Evolutionary conservation across 2,113 vertebrate genomes (phyloP), one percentile per base, ranked within the genome.

Genomic region (Erythrocercus mccallii): DNA sequence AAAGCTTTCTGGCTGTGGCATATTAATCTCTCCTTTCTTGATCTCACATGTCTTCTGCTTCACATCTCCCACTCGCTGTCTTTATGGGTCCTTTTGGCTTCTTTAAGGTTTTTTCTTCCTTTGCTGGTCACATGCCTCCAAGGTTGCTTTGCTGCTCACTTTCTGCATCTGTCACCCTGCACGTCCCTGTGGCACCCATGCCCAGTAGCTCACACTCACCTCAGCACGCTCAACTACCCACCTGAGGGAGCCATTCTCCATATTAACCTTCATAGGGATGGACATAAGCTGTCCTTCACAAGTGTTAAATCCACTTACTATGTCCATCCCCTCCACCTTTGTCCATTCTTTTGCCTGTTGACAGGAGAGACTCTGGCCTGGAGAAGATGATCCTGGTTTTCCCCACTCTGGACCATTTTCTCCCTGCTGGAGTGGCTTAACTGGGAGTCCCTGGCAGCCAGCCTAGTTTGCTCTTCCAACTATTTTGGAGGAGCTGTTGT

Each of bases 301-400:
- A 42, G 25, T 19, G 30, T 86, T 66, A 84, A 84, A 66, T 12
- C 8, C 6, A 2, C 25, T 71, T 74, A 37, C 17, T 44, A 9
- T 7, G 4, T 51, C 30, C 33, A 54, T 3, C 4, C 12, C 10
- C 11, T 4, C 6, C 15, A 12, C 0, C 5, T 58, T 48, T 33
- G 61, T 48, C 40, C 23, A 27, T n/a, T 17, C 7, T 64, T 70
- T 62, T 56, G 15, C 40, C 38, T 1, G 0, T 22, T 72, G 58
- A 21, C 22, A 80, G 64, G 9, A 57, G 31, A 69, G n/a, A 35
- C 18, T 64, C 14, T 25, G 31, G 28, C 15, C 37, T 40, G 44
- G 14, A 85, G 19, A 18, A 74, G 45, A 33, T 7, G 21, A 51
- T 19, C 15, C 33, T 58, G 5, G 1, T 83, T 80, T 69, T 73